Base-by-base conservation (phyloP, 1,140 invertebrate species). In the Drosophila arawakana region DNA sequence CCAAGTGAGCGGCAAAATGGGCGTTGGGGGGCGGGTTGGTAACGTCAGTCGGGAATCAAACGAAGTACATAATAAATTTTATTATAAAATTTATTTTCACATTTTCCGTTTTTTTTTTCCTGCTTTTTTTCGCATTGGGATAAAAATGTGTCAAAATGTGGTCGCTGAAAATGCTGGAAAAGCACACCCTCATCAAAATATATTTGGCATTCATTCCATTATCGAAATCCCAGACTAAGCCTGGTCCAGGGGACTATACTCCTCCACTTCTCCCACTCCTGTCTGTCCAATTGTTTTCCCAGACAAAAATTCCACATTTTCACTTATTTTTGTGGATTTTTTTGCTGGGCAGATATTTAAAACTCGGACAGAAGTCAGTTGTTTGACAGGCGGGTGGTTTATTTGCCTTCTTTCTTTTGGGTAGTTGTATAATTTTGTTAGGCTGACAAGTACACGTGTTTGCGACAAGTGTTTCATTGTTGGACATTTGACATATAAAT, bases 141-240 rank as follows among this genome's bases (percentile, higher is more conserved):
- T 58, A 47, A 52, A 76, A 81, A 85, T 88, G 84, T 88, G 84
- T 88, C 84, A 88, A 88, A 88, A 88, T 88, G 84, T 62, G 84
- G 84, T 84, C 78, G 80, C 71, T 55, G 65, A 77, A 74, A 76
- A 60, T 52, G 49, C 50, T 59, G 37, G 15, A 43, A 65, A 41
- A 44, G 55, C 84, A 88, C 84, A 88, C 84, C 84, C 84, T 88
- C 84, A 89, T 88, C 84, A 88, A 63, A 88, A 90, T 70, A 78
- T 88, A 78, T 88, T 81, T 88, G 84, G 84, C 84, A 89, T 88
- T 88, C 84, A 88, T 88, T 88, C 84, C 84, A 88, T 88, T 88
- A 88, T 89, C 80, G 84, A 89, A 88, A 88, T 88, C 84, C 84
- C 84, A 80, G 84, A 80, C 84, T 88, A 89, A 89, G 80, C 81